phyloP scores from a whole-genome alignment of 2,113 vertebrate genomes.

The Ciconia maguari region DNA sequence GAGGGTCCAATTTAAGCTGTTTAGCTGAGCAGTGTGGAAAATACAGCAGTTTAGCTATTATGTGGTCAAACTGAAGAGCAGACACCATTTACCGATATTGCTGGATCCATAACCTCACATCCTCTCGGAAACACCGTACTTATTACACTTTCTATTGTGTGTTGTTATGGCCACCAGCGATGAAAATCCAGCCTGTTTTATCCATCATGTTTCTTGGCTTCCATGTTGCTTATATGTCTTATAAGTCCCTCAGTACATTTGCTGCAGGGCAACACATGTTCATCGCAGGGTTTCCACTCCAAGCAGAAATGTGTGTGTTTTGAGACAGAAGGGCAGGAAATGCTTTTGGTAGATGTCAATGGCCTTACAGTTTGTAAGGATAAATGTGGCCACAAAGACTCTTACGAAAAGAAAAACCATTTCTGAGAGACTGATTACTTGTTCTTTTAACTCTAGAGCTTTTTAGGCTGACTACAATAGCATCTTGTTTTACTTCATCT shows the following conservation, averaged over 20 bases:
- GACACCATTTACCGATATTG: background rate
- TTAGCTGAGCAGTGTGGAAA: constrained; percentile 66
- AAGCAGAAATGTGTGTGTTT: background rate
- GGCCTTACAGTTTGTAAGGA: background rate
- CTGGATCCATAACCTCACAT: constrained; percentile 40
- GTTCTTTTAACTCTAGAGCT: background rate
- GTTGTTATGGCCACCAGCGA: constrained; percentile 30
- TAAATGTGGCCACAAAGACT: background rate
- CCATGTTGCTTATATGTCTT: background rate
- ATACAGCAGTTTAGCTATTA: constrained; percentile 45
- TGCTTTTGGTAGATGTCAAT: background rate
- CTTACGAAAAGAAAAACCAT: background rate
- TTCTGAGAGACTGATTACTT: background rate
- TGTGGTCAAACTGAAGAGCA: constrained; percentile 51
- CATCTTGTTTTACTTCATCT: background rate
- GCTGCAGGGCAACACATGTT: background rate
- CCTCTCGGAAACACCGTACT: background rate
- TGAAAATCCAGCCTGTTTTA: constrained; percentile 37
- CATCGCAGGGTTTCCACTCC: background rate
- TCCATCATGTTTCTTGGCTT: constrained; percentile 13
- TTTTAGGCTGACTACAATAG: background rate
- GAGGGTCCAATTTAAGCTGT: constrained; percentile 45
- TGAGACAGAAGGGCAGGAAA: constrained; percentile 18
- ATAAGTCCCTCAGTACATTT: background rate
- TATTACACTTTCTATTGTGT: background rate